phyloP scores from a whole-genome alignment of 2,888 invertebrate species.

The Scotopteryx bipunctaria region DNA sequence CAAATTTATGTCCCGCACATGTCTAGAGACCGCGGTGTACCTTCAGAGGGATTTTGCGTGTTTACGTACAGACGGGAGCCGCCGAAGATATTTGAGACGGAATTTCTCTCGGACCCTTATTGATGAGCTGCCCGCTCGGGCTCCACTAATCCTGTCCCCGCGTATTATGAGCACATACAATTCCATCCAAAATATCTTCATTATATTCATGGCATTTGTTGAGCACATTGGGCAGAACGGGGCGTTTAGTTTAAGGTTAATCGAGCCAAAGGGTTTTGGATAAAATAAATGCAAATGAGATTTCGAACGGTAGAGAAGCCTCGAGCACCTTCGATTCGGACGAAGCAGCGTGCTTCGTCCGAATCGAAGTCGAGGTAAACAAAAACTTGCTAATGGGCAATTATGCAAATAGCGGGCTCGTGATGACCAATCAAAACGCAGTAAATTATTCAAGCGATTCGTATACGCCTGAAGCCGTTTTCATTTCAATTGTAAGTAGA shows the following conservation, averaged over 20 bases:
- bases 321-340: too few species aligned
- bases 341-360: conserved; percentile 51
- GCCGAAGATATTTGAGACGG: conserved; percentile 75
- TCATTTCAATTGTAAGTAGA: conserved; percentile 41
- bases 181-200: conserved; percentile 34
- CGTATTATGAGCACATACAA: conserved; percentile 32
- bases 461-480: conserved; percentile 52
- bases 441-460: conserved; percentile 71
- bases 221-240: conserved; percentile 32
- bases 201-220: conserved; percentile 35
- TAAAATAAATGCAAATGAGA: conserved; percentile 57
- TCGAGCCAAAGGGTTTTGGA: conserved; percentile 47
- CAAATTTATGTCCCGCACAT: conserved; percentile 84
- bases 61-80: conserved; percentile 72
- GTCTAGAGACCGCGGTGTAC: conserved; percentile 82
- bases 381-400: conserved; percentile 76
- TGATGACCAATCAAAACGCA: conserved; percentile 75
- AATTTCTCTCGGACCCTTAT: conserved; percentile 76
- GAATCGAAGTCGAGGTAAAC: conserved; percentile 62
- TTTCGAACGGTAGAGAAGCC: conserved; percentile 47
- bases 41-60: conserved; percentile 83
- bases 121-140: conserved; percentile 61
- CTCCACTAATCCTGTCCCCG: conserved; percentile 52
- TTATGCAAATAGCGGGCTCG: conserved; percentile 69
- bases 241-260: conserved; percentile 45